These are phyloP conservation scores for Drosophila meridionalis DNA, from an alignment of 2,888 invertebrate species.

Conservation along the genomic window DNA sequence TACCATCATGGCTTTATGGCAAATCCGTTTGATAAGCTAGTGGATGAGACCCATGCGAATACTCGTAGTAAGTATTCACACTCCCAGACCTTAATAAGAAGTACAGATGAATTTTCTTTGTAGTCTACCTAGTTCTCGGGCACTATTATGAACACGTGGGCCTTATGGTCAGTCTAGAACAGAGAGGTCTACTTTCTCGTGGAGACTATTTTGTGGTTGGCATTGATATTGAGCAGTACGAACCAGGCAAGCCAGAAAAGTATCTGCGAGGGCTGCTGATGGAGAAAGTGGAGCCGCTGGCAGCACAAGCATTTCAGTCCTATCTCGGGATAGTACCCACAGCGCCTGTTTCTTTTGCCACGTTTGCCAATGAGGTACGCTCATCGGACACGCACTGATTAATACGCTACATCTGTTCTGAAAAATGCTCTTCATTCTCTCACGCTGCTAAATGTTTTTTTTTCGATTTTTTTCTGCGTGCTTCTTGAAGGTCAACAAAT, in stretches of 20 bases:
- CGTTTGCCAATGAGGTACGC: constrained; percentile 87
- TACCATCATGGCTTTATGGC: constrained; percentile 93
- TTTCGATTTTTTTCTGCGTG: not conserved
- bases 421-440: not conserved
- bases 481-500: constrained; percentile 90
- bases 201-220: constrained; percentile 98
- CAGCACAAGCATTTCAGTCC: constrained; percentile 90
- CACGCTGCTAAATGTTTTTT: not conserved
- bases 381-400: not conserved
- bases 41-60: constrained; percentile 92
- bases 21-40: constrained; percentile 94
- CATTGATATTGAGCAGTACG: constrained; percentile 95
- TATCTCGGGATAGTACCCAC: constrained; percentile 94
- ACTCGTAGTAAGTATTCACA: constrained; percentile 92
- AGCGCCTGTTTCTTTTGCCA: constrained; percentile 89
- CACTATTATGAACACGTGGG: constrained; percentile 96
- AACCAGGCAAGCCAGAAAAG: constrained; percentile 90
- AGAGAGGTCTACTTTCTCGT: constrained; percentile 91
- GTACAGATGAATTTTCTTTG: not conserved
- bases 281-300: constrained; percentile 86
- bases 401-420: not conserved
- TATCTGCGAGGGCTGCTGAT: constrained; percentile 92
- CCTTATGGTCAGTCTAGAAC: constrained; percentile 93
- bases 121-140: constrained; percentile 96
- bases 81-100: accelerated